phyloP scores from a whole-genome alignment of 2,797 vertebrate genomes.

The Neosalanx taihuensis region DNA sequence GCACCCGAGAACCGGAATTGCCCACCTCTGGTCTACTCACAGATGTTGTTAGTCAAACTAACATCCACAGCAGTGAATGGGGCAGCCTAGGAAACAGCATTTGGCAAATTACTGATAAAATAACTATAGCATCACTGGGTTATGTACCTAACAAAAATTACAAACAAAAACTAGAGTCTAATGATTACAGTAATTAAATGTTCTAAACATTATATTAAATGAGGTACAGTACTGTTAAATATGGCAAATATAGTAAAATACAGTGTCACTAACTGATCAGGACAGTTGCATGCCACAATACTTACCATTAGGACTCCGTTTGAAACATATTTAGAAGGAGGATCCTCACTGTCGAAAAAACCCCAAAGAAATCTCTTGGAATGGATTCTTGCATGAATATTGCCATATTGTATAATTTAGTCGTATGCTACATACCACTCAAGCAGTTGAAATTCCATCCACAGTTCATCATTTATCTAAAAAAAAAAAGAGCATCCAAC shows the following conservation, averaged over 20 bases:
- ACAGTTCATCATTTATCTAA: slow-evolving; percentile 69
- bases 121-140: background rate
- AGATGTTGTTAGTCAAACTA: slow-evolving; percentile 36
- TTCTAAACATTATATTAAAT: background rate
- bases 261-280: background rate
- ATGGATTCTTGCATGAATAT: background rate
- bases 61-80: slow-evolving; percentile 71
- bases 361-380: background rate
- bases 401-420: background rate
- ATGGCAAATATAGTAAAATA: background rate
- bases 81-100: slow-evolving; percentile 56
- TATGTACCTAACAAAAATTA: background rate
- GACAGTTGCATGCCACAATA: background rate
- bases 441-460: slow-evolving; percentile 78
- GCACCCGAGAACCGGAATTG: too few relatives aligned
- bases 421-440: slow-evolving; percentile 68
- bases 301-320: slow-evolving; percentile 85
- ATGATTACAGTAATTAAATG: too few relatives aligned
- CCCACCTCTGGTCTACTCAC: slow-evolving; percentile 21
- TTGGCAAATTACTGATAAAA: background rate
- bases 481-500: slow-evolving; percentile 17
- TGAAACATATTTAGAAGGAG: slow-evolving; percentile 64
- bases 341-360: slow-evolving; percentile 55
- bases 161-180: background rate
- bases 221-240: background rate